phyloP scores from a whole-genome alignment of 2,797 vertebrate genomes.

The Heliangelus exortis region DNA sequence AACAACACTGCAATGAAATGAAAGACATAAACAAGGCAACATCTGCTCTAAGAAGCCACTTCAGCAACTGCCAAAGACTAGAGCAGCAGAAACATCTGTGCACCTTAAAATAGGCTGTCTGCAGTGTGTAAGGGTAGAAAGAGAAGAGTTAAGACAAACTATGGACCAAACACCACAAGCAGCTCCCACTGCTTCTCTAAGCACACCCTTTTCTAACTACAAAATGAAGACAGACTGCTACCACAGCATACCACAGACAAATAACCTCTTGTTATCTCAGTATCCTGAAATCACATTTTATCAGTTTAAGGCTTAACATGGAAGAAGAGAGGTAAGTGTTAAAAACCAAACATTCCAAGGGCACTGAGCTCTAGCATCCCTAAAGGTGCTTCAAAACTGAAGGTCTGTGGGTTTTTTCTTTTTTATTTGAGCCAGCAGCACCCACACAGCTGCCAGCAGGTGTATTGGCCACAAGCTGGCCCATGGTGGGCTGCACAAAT shows the following conservation, averaged over 20 bases:
- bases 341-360: background rate
- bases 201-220: background rate
- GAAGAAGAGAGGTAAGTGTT: background rate
- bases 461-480: background rate
- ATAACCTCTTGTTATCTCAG: background rate
- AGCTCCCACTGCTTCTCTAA: background rate
- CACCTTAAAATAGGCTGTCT: slow-evolving; percentile 52
- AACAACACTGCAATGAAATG: background rate
- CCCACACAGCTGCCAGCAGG: background rate
- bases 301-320: background rate
- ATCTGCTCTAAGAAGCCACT: slow-evolving; percentile 50
- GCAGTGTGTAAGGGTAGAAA: background rate
- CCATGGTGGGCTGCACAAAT: background rate
- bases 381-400: background rate
- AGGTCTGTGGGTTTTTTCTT: background rate
- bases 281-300: background rate
- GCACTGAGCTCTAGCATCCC: background rate
- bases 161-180: background rate
- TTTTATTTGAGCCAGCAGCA: background rate
- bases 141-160: background rate
- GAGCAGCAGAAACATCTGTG: slow-evolving; percentile 48
- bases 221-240: background rate
- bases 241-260: background rate
- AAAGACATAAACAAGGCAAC: slow-evolving; percentile 43
- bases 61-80: slow-evolving; percentile 5